phyloP scores from a whole-genome alignment of 1,140 invertebrate species.

The Polyergus mexicanus region DNA sequence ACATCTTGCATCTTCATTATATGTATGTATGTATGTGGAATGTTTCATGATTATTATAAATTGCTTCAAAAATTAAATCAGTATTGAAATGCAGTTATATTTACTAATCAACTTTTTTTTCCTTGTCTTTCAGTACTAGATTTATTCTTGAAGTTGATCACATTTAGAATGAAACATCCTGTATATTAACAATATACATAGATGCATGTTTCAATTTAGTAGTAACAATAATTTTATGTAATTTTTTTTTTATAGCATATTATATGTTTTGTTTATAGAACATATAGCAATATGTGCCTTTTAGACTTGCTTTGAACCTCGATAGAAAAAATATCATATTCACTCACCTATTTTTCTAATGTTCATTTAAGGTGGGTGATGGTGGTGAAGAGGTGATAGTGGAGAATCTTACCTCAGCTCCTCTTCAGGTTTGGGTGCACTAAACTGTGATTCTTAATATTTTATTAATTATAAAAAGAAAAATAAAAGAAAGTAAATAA shows the following conservation, averaged over 20 bases:
- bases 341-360: conserved; percentile 66
- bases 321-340: conserved; percentile 41
- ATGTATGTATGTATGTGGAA: not conserved
- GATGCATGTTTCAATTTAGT: conserved; percentile 31
- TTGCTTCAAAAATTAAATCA: not conserved
- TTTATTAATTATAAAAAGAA: conserved; percentile 48
- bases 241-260: conserved; percentile 4
- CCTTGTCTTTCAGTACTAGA: not conserved
- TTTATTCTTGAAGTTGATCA: not conserved
- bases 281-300: conserved; percentile 34
- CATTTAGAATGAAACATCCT: conserved; percentile 31
- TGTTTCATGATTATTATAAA: conserved; percentile 23
- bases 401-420: conserved; percentile 79
- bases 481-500: conserved; percentile 26
- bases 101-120: not conserved
- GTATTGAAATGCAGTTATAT: not conserved
- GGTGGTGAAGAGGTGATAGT: conserved; percentile 80
- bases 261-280: conserved; percentile 33
- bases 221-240: conserved; percentile 23
- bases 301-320: conserved; percentile 50
- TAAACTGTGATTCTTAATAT: conserved; percentile 71
- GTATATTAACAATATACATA: conserved; percentile 10
- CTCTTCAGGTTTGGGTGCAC: conserved; percentile 78
- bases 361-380: conserved; percentile 80
- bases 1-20: not conserved